Evolutionary conservation across 2,888 invertebrate genomes (phyloP).

Genomic region (Catocala sponsa): DNA sequence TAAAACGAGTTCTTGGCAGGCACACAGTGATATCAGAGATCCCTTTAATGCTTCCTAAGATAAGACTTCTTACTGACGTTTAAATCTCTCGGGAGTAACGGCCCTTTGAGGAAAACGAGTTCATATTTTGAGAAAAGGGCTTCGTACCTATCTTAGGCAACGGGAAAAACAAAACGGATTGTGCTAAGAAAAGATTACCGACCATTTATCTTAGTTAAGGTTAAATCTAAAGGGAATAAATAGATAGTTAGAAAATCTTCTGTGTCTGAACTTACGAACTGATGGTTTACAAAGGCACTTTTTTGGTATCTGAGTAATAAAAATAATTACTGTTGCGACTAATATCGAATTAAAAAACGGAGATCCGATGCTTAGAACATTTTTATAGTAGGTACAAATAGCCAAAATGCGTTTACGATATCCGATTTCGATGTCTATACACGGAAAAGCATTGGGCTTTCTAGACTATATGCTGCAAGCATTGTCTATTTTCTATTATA

Average conservation of each 20-base stretch:
- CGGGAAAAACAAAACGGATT: slow-evolving; percentile 26
- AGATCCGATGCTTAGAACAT: too few species aligned
- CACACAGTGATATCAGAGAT: slow-evolving; percentile 35
- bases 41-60: slow-evolving; percentile 56
- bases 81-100: slow-evolving; percentile 64
- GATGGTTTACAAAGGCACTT: too few species aligned
- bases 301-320: too few species aligned
- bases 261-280: neutral
- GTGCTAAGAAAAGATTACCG: slow-evolving; percentile 25
- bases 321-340: too few species aligned
- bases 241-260: neutral
- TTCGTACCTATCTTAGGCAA: slow-evolving; percentile 29
- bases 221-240: slow-evolving; percentile 17
- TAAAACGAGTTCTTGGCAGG: slow-evolving; percentile 25
- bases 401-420: too few species aligned
- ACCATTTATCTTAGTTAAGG: slow-evolving; percentile 22
- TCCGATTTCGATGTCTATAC: too few species aligned
- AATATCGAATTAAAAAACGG: too few species aligned
- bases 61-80: slow-evolving; percentile 58
- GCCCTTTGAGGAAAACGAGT: slow-evolving; percentile 72
- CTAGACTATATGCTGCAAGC: too few species aligned
- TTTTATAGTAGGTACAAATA: too few species aligned
- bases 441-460: too few species aligned
- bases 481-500: too few species aligned
- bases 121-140: slow-evolving; percentile 59